Percentiles rank a stretch among this genome's conserved stretches.
Conservation (phyloP, 1,140 invertebrate species). For the Cotesia vestalis region DNA sequence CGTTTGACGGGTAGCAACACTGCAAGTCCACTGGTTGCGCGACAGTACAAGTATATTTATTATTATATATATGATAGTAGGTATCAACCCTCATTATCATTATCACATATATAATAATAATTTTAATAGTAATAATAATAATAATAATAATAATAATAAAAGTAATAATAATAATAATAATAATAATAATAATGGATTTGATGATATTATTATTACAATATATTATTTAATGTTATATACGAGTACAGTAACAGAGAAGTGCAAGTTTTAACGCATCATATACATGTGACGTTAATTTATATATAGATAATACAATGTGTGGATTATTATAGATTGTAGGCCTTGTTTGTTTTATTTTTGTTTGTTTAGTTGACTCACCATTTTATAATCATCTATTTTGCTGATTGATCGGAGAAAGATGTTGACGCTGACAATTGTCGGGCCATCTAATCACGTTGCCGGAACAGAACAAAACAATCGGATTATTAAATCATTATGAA, state of each 20-base stretch:
- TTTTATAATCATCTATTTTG: slow-evolving; percentile 99
- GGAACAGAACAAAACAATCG: slow-evolving; percentile 63
- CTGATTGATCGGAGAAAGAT: slow-evolving; percentile 95
- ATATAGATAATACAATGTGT: slow-evolving; percentile 54
- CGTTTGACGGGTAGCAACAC: slow-evolving; percentile 53
- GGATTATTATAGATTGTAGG: slow-evolving; percentile 56
- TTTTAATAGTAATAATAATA: no score
- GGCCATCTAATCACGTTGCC: slow-evolving; percentile 70
- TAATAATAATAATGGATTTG: not conserved
- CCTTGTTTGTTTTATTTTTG: slow-evolving; percentile 56
- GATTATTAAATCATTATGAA: slow-evolving; percentile 47
- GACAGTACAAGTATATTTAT: slow-evolving; percentile 48
- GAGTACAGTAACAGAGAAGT: slow-evolving; percentile 58
- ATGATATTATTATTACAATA: slow-evolving; percentile 22
- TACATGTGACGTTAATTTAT: slow-evolving; percentile 57
- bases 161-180: slow-evolving; percentile 15
- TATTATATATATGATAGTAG: slow-evolving; percentile 2
- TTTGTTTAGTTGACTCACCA: slow-evolving; percentile 79
- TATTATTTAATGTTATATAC: slow-evolving; percentile 47
- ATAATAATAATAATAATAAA: no score
- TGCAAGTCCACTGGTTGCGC: slow-evolving; percentile 55
- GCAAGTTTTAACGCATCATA: slow-evolving; percentile 55
- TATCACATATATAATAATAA: no score
- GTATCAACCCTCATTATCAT: no score
- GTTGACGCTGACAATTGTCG: slow-evolving; percentile 88